Base-by-base conservation (phyloP, 1,140 invertebrate genomes). In the Ceratosolen solmsi region DNA sequence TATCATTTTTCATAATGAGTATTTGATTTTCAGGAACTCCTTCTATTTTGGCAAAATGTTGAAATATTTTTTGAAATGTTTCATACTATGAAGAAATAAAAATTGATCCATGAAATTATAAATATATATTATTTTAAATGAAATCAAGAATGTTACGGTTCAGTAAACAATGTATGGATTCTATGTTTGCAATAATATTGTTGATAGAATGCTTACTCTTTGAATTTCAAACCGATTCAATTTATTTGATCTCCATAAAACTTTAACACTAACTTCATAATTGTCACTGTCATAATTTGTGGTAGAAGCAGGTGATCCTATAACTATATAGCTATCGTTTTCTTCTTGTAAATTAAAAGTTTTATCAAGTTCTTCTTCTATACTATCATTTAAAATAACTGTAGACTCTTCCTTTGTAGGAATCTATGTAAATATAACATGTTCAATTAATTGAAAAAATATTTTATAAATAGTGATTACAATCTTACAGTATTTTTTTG, bases 21-120 rank as follows among this genome's bases (percentile, higher is more conserved):
- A 91, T 87, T 72, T 87, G 85, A 25, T 89, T 85, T 58, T 86
- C 77, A 8, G 88, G 73, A 70, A 91, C 87, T 49, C 86, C 84
- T 78, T 90, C 89, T 11, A 89, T 56, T 36, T 87, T 65, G 7
- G 90, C 87, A 82, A 91, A 91, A 85, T 91, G 77, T 54, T 88
- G 30, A 70, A 91, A 91, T 63, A 90, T 80, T 78, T 85, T 86
- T 80, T 79, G 63, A 1, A 91, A 85, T 33, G 86, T 84, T 80
- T 91, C 90, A 65, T 81, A 85, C 88, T 65, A 65, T 17, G 46
- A 85, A 82, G 79, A 84, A 80, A 46, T 81, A 78, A 80, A 58
- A 38, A 27, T 46, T 56, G 27, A 68, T 9, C 54, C 25, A 46
- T 46, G 22, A 7, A 46, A 13, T 46, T 46, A 13, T 63, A 56